Evolutionary conservation across 2,797 vertebrate species (phyloP).

Genomic region (Sebastes oblongus): DNA sequence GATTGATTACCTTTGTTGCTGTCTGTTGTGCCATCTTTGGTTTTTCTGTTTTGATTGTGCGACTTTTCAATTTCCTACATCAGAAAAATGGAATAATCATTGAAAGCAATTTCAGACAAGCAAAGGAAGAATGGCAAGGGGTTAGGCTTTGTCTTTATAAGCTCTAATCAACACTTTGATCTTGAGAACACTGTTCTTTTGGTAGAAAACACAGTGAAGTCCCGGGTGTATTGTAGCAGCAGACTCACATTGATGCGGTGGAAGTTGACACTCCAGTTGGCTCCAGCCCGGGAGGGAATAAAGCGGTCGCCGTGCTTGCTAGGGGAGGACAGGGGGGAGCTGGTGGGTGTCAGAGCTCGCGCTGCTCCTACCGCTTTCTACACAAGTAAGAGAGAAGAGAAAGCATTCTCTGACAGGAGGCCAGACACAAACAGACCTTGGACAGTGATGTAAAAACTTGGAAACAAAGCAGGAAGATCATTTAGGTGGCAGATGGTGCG

Average conservation of each 20-base stretch:
- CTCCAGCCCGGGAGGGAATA: slow-evolving; percentile 96
- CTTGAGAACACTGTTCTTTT: slow-evolving; percentile 43
- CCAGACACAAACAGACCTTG: slow-evolving; percentile 42
- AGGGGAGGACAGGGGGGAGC: slow-evolving; percentile 95
- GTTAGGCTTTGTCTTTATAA: not conserved
- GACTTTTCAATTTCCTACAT: slow-evolving; percentile 97
- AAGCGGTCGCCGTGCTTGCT: slow-evolving; percentile 98
- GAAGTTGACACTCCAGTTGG: slow-evolving; percentile 99
- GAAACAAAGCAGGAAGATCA: slow-evolving; percentile 38
- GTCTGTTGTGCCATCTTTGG: slow-evolving; percentile 96
- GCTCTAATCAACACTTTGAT: slow-evolving; percentile 8
- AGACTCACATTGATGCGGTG: slow-evolving; percentile 95
- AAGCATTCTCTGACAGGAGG: slow-evolving; percentile 33
- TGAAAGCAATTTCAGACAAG: not conserved
- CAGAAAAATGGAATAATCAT: slow-evolving; percentile 4
- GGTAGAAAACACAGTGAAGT: slow-evolving; percentile 9
- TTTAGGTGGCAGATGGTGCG: slow-evolving; percentile 62
- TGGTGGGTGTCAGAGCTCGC: slow-evolving; percentile 92
- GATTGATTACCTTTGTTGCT: slow-evolving; percentile 91
- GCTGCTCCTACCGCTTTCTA: slow-evolving; percentile 89
- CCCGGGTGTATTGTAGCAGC: slow-evolving; percentile 11
- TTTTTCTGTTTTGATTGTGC: slow-evolving; percentile 97
- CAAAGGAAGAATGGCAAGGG: not conserved
- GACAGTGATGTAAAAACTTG: slow-evolving; percentile 46
- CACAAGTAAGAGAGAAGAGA: slow-evolving; percentile 36